These are phyloP conservation scores for Salpingus planirostris DNA, from an alignment of 2,888 invertebrate species.

Conservation along the genomic window DNA sequence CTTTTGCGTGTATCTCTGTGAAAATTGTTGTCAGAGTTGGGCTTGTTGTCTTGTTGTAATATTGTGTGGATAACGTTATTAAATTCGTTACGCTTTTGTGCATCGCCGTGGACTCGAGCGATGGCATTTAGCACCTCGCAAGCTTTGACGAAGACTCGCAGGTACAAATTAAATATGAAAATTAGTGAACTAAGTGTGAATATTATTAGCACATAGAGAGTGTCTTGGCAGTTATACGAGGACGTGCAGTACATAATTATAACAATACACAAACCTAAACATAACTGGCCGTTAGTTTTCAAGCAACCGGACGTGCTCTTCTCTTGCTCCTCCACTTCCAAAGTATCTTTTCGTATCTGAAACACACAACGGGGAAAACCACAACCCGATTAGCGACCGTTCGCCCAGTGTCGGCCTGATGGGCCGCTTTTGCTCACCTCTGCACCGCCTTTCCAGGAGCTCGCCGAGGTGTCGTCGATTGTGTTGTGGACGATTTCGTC, in stretches of 20 bases:
- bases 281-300: constrained; percentile 34
- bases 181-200: constrained; percentile 25
- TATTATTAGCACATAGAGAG: constrained; percentile 25
- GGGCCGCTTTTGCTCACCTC: constrained; percentile 54
- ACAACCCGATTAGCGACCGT: not conserved
- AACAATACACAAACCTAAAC: constrained; percentile 42
- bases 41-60: constrained; percentile 17
- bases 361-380: constrained; percentile 17
- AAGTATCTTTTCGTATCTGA: constrained; percentile 36
- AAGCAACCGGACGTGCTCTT: constrained; percentile 36
- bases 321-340: constrained; percentile 32
- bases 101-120: too few species aligned
- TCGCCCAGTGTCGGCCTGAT: too few species aligned
- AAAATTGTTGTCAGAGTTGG: constrained; percentile 40
- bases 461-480: constrained; percentile 39
- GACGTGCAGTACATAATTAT: constrained; percentile 32
- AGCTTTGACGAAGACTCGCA: constrained; percentile 11
- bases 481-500: constrained; percentile 52
- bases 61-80: constrained; percentile 7
- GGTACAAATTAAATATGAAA: constrained; percentile 15
- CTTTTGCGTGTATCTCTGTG: constrained; percentile 22
- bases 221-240: constrained; percentile 23
- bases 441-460: constrained; percentile 55
- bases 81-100: too few species aligned
- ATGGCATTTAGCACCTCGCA: constrained; percentile 8